These are phyloP conservation scores for Darevskia nairensis DNA, from an alignment of 2,797 vertebrate species.

Conservation along the genomic window DNA sequence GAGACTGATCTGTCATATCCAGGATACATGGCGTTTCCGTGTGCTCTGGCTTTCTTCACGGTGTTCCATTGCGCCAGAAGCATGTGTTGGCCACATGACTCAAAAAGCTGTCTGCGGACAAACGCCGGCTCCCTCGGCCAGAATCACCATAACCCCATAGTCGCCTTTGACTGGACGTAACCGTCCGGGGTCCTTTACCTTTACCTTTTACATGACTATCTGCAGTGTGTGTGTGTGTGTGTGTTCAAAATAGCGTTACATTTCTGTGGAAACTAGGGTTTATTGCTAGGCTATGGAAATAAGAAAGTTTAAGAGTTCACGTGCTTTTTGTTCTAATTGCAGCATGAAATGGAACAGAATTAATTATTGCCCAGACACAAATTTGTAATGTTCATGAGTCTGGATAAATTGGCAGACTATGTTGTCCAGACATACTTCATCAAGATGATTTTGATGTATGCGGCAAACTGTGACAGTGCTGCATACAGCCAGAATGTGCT, in stretches of 20 bases:
- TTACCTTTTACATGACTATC: background rate
- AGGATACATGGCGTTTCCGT: no score
- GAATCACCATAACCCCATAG: no score
- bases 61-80: no score
- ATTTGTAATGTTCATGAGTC: slow-evolving; percentile 9
- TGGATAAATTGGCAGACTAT: slow-evolving; percentile 24
- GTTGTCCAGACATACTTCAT: slow-evolving; percentile 32
- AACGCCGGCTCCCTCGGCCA: no score
- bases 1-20: no score
- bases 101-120: no score
- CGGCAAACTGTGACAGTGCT: slow-evolving; percentile 20
- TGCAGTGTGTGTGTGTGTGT: background rate
- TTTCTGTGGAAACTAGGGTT: background rate
- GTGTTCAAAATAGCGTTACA: background rate
- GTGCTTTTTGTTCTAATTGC: slow-evolving; percentile 8
- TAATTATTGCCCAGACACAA: slow-evolving; percentile 21
- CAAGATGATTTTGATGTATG: slow-evolving; percentile 22
- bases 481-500: slow-evolving; percentile 3
- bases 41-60: no score
- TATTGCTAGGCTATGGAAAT: background rate
- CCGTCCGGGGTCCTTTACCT: no score
- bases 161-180: no score
- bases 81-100: no score
- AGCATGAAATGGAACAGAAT: slow-evolving; percentile 31
- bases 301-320: slow-evolving; percentile 5